Conservation (phyloP, 2,113 vertebrate genomes). For the Menura novaehollandiae region DNA sequence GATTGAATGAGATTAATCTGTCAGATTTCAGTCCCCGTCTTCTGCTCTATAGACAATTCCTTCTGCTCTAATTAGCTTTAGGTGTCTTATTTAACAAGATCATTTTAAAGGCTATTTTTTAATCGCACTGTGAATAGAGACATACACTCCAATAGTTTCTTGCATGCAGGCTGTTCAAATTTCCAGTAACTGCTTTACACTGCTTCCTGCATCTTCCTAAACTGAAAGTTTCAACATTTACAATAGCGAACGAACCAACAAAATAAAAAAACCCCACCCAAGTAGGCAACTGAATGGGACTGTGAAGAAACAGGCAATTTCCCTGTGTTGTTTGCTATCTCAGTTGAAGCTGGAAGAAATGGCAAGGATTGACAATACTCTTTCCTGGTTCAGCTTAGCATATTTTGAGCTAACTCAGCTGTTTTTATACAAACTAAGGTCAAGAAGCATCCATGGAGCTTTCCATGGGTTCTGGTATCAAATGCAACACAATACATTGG, state of each 20-base stretch:
- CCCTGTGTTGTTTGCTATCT: background rate
- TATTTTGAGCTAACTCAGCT: background rate
- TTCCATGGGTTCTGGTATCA: background rate
- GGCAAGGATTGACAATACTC: background rate
- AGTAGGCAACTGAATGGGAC: background rate
- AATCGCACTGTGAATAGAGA: background rate
- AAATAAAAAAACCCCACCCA: background rate
- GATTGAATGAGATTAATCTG: background rate
- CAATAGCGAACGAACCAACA: background rate
- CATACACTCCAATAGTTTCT: background rate
- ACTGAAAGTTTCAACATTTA: background rate
- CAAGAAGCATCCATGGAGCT: background rate
- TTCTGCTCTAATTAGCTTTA: constrained; percentile 36
- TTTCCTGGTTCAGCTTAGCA: background rate
- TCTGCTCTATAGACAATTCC: background rate
- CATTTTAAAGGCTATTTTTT: background rate
- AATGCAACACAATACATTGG: background rate
- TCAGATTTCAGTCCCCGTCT: background rate
- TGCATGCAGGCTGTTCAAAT: background rate
- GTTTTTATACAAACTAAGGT: background rate
- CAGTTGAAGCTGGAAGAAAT: background rate
- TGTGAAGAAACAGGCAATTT: background rate
- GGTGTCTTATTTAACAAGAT: constrained; percentile 10
- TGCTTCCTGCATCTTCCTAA: background rate
- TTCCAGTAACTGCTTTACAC: background rate